Percentiles rank a stretch among this genome's conserved stretches.
Evolutionary conservation across 2,888 invertebrate genomes (phyloP).

Genomic region (Onthophagus sagittarius): DNA sequence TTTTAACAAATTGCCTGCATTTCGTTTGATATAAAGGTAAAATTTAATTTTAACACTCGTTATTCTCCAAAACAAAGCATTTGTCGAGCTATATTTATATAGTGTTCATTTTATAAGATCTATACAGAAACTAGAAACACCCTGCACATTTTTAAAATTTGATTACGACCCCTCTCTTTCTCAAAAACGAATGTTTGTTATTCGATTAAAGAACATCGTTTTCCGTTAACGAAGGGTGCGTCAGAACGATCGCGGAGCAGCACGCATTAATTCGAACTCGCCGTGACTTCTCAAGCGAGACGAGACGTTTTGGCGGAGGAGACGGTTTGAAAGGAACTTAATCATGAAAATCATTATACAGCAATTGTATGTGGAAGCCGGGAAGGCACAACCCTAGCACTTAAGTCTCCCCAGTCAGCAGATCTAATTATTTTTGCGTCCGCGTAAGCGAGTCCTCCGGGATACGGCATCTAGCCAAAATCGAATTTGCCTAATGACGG

Average conservation of each 20-base stretch:
- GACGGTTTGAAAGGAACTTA: neutral
- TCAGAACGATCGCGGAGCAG: neutral
- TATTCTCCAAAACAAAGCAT: too few species aligned
- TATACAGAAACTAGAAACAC: too few species aligned
- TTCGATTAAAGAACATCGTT: neutral
- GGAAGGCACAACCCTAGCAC: slow-evolving; percentile 9
- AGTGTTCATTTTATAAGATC: too few species aligned
- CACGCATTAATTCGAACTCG: slow-evolving; percentile 1
- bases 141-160: too few species aligned
- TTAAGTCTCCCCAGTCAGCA: slow-evolving; percentile 12
- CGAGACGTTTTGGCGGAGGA: neutral
- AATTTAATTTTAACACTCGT: too few species aligned
- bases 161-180: neutral
- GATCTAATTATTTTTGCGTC: slow-evolving; percentile 19
- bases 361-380: slow-evolving; percentile 1
- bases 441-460: slow-evolving; percentile 11
- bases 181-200: neutral
- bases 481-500: slow-evolving; percentile 21
- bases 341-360: slow-evolving; percentile 9
- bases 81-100: too few species aligned
- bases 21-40: too few species aligned
- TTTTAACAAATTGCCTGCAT: too few species aligned
- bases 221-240: slow-evolving; percentile 2
- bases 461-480: slow-evolving; percentile 15
- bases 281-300: neutral